Evolutionary conservation across 2,113 vertebrate species (phyloP).

Genomic region (Chaetorhynchus papuensis): DNA sequence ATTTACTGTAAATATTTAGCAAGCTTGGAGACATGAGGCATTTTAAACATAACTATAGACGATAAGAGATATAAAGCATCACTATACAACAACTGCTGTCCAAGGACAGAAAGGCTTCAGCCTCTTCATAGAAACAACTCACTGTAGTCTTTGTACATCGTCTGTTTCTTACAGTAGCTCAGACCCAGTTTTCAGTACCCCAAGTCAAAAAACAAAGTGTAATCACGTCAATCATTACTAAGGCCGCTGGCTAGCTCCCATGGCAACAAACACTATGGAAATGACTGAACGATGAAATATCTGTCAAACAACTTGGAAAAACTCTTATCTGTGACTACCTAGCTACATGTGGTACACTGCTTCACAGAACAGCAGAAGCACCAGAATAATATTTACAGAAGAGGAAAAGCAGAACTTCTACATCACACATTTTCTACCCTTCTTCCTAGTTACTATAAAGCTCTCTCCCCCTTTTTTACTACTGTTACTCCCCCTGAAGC

Average conservation of each 20-base stretch:
- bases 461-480: neutral
- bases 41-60: neutral
- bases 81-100: neutral
- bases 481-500: neutral
- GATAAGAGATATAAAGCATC: neutral
- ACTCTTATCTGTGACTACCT: neutral
- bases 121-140: neutral
- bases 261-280: constrained; percentile 12
- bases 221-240: neutral
- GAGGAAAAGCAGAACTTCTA: neutral
- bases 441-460: neutral
- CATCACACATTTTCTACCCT: neutral
- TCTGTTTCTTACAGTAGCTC: neutral
- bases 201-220: neutral
- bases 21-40: neutral
- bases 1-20: neutral
- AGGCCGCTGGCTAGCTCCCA: neutral
- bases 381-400: neutral
- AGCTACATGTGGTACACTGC: neutral
- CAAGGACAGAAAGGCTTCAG: neutral
- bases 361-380: neutral
- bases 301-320: neutral
- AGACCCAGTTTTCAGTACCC: neutral
- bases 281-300: neutral
- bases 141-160: neutral